phyloP scores from a whole-genome alignment of 2,113 vertebrate genomes.

The Myotis yumanensis region DNA sequence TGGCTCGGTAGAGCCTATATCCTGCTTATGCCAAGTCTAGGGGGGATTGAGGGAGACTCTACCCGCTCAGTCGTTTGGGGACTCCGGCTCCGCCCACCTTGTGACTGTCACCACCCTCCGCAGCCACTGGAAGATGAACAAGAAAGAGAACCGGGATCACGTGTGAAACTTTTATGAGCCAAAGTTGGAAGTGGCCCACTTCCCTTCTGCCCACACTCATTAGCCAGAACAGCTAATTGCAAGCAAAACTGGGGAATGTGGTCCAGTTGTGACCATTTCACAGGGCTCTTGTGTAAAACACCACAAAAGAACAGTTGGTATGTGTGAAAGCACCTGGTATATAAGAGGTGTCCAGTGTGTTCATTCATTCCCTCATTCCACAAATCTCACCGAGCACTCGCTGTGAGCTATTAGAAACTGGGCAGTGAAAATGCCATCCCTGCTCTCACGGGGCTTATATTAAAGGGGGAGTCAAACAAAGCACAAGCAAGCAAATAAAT shows the following conservation, averaged over 20 bases:
- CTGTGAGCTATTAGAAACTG: neutral
- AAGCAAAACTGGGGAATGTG: neutral
- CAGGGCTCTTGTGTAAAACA: neutral
- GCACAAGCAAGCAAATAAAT: neutral
- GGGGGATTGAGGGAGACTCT: too few species aligned
- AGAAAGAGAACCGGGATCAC: neutral
- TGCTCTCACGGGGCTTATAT: neutral
- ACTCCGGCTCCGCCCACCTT: neutral
- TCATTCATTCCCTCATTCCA: accelerated
- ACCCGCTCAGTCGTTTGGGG: neutral
- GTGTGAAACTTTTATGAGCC: neutral
- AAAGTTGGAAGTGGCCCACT: neutral
- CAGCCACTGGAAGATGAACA: neutral
- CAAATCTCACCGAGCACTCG: neutral
- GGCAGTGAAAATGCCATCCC: neutral
- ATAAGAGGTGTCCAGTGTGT: neutral
- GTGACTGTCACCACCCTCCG: neutral
- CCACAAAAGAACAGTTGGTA: neutral
- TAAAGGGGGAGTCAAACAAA: neutral
- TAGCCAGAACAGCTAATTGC: neutral
- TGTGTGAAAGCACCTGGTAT: neutral
- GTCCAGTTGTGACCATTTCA: neutral
- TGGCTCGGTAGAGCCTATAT: accelerated
- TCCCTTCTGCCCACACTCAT: neutral
- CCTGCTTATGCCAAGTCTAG: neutral